Percentiles rank a stretch among this genome's conserved stretches.
phyloP scores from a whole-genome alignment of 2,888 invertebrate species.

The Fissipunctia ypsillon region DNA sequence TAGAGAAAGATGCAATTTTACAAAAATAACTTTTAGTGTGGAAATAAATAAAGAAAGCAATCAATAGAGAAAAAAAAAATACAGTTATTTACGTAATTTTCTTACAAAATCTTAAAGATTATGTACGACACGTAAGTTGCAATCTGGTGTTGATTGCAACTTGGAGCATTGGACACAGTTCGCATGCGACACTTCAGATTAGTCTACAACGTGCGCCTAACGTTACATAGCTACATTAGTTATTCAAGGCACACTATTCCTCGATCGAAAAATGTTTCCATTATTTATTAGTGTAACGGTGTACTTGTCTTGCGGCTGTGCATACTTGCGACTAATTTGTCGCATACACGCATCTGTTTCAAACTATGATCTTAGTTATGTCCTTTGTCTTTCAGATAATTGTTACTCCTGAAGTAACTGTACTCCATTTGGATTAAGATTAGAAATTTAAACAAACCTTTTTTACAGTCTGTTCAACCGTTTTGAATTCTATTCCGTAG shows the following conservation, averaged over 20 bases:
- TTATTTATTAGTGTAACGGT: slow-evolving; percentile 69
- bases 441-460: too few relatives aligned
- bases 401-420: not conserved
- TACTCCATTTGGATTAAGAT: too few relatives aligned
- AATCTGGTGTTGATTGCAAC: not conserved
- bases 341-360: not conserved
- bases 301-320: slow-evolving; percentile 19
- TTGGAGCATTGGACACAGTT: not conserved
- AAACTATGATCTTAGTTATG: not conserved
- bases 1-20: not conserved
- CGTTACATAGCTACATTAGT: slow-evolving; percentile 16
- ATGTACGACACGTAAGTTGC: not conserved
- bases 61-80: not conserved
- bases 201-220: slow-evolving; percentile 33
- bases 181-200: not conserved
- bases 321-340: slow-evolving; percentile 53
- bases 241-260: slow-evolving; percentile 54
- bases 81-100: not conserved
- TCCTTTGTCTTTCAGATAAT: not conserved
- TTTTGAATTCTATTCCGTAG: too few relatives aligned
- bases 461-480: too few relatives aligned
- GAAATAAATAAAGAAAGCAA: not conserved
- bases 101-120: not conserved
- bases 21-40: not conserved
- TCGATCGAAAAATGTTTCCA: slow-evolving; percentile 60